Evolutionary conservation across 2,113 vertebrate species (phyloP), one percentile per base, ranked within the genome.

Genomic region (Ceuthmochares aereus): DNA sequence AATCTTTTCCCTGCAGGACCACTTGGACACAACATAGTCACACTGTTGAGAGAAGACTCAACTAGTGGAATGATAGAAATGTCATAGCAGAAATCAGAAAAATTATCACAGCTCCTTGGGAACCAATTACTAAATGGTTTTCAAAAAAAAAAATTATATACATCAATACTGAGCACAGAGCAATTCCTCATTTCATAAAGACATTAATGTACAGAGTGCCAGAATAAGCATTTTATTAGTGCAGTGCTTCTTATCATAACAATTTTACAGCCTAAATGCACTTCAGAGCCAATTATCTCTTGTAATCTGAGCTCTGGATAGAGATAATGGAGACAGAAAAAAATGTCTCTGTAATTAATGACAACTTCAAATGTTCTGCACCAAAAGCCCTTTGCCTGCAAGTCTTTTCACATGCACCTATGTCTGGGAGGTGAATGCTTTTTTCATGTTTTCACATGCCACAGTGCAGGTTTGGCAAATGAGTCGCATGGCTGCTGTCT

Each of bases 401-500:
- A 59, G 51, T 11, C 9, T 60, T 75, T 52, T 75, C 47, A 45
- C 63, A 72, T 0, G 1, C 26, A 69, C 23, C 42, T 55, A 26
- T 20, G 32, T 59, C 77, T 86, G 49, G 9, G 3, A 55, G 36
- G 37, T 52, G 75, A 51, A 67, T 19, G 15, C 1, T 0, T 43
- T 75, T 70, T 63, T 81, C 14, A 15, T 69, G 32, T 80, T 79
- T 85, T 45, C 67, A 76, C 47, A 56, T 23, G 47, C 49, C 5
- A 2, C 43, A 10, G 37, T 21, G 14, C 26, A 25, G 21, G 12
- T 51, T 84, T 77, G 73, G 23, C 51, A 76, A 89, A 45, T 0
- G 1, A 15, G 7, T 16, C 64, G 18, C 3, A 0, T 2, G 7
- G 30, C 42, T 85, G 12, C 13, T 4, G 0, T 3, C n/a, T 91